phyloP scores from a whole-genome alignment of 23 tunicate genomes.

The Oikopleura dioica region DNA sequence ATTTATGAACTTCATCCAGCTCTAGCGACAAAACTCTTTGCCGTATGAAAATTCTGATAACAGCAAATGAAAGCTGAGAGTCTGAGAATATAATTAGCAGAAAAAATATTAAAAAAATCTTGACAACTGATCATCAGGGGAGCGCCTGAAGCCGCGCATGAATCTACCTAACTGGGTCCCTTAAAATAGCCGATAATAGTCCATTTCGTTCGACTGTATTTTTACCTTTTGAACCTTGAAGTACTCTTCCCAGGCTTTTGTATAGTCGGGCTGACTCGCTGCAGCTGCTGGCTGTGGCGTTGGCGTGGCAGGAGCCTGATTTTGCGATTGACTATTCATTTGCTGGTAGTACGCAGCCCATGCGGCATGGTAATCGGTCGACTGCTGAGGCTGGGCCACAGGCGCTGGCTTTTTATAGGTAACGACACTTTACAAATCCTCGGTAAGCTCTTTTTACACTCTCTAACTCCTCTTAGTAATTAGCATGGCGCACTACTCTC shows the following conservation, averaged over 20 bases:
- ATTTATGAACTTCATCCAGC: too few relatives aligned
- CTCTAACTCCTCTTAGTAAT: too few relatives aligned
- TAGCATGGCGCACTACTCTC: too few relatives aligned
- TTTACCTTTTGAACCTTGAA: slow-evolving; percentile 19
- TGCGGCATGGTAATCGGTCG: neutral
- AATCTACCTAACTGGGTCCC: too few relatives aligned
- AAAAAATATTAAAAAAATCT: too few relatives aligned
- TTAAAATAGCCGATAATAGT: too few relatives aligned
- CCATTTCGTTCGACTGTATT: too few relatives aligned
- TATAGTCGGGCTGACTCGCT: slow-evolving; percentile 58
- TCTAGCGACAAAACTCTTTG: too few relatives aligned
- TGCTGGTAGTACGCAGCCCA: slow-evolving; percentile 11
- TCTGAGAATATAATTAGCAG: too few relatives aligned
- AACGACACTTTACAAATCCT: neutral
- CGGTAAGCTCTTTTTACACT: neutral
- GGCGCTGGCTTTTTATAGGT: neutral
- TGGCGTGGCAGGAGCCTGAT: slow-evolving; percentile 16
- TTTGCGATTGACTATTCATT: neutral
- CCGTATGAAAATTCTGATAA: too few relatives aligned
- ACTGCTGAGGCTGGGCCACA: neutral
- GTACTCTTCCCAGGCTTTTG: slow-evolving; percentile 97
- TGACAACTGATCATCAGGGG: too few relatives aligned
- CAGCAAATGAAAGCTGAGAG: too few relatives aligned
- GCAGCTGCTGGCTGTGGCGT: slow-evolving; percentile 23
- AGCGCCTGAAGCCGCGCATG: neutral